phyloP scores from a whole-genome alignment of 2,888 invertebrate genomes.

The Eupithecia dodoneata region DNA sequence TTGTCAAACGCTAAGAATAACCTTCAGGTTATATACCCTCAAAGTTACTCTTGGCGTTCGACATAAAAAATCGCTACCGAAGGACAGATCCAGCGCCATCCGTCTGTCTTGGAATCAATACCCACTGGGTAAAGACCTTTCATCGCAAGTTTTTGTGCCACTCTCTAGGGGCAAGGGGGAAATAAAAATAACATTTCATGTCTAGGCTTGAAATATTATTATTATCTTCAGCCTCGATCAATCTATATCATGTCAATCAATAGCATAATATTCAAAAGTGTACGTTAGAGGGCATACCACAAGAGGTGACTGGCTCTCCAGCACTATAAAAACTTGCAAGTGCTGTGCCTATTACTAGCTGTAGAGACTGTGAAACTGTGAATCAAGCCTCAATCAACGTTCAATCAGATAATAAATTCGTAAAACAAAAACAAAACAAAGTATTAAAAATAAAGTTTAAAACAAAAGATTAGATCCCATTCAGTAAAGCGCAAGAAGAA shows the following conservation, averaged over 20 bases:
- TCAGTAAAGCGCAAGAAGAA: slow-evolving; percentile 48
- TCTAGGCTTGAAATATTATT: too few relatives aligned
- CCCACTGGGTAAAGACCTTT: too few relatives aligned
- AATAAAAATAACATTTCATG: too few relatives aligned
- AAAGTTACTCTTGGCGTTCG: too few relatives aligned
- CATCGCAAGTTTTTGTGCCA: too few relatives aligned
- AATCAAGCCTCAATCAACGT: not conserved
- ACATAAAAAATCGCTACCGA: too few relatives aligned
- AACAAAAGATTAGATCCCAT: slow-evolving; percentile 10
- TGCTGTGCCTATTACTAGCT: not conserved
- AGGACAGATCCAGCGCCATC: too few relatives aligned
- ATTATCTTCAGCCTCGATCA: too few relatives aligned
- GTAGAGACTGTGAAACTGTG: not conserved
- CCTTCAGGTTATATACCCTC: too few relatives aligned
- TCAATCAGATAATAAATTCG: not conserved
- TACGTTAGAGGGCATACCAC: not conserved
- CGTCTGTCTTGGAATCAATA: too few relatives aligned
- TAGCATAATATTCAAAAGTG: not conserved
- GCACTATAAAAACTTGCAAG: not conserved
- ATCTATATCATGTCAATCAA: not conserved
- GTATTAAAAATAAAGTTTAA: too few relatives aligned
- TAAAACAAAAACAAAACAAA: not conserved
- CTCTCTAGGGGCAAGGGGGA: too few relatives aligned
- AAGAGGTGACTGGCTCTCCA: not conserved
- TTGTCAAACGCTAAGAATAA: not conserved